Evolutionary conservation across 1,140 invertebrate genomes (phyloP), one percentile per base, ranked within the genome.

Genomic region (Macrobrachium rosenbergii): DNA sequence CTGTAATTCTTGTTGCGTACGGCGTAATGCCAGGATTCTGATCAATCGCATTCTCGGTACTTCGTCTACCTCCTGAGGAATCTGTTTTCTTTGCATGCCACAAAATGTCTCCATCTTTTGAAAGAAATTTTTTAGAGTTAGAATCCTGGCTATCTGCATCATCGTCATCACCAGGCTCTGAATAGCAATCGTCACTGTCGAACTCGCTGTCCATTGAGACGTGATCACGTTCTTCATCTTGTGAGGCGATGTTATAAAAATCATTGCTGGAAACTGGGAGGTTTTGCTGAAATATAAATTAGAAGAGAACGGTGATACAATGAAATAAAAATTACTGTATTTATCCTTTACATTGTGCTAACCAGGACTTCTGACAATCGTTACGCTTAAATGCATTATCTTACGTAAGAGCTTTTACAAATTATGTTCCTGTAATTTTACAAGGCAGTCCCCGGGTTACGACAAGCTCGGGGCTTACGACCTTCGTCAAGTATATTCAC

Each of bases 1-100:
- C 28, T 37, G 28, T 76, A 76, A 69, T 69, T 69, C 5, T 69
- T 52, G 43, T 76, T 16, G 23, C 28, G 7, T 10, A 76, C 2
- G 28, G 73, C 1, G 73, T 76, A 52, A 76, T 76, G n/a, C 73
- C 73, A 76, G 21, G 73, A 10, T 76, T 23, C 52, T 76, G 73
- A 76, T 76, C 73, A 52, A 76, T 76, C 28, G 14, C 8, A 76
- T 76, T 76, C 64, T 28, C 12, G 5, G 64, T 11, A 69, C 19
- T n/a, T n/a, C 64, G 11, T 1, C 64, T 12, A n/a, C 64, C 19
- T 69, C 3, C 64, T n/a, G 12, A 69, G 5, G 14, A n/a, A 69
- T n/a, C 19, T 69, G 12, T 43, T 76, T 37, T 28, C 73, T 43
- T 23, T 37, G 12, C 73, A 76, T 37, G 73, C 73, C 28, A 58